Percentiles rank a stretch among this genome's conserved stretches.
Conservation (phyloP, 2,113 vertebrate species). For the Asarcornis scutulata region DNA sequence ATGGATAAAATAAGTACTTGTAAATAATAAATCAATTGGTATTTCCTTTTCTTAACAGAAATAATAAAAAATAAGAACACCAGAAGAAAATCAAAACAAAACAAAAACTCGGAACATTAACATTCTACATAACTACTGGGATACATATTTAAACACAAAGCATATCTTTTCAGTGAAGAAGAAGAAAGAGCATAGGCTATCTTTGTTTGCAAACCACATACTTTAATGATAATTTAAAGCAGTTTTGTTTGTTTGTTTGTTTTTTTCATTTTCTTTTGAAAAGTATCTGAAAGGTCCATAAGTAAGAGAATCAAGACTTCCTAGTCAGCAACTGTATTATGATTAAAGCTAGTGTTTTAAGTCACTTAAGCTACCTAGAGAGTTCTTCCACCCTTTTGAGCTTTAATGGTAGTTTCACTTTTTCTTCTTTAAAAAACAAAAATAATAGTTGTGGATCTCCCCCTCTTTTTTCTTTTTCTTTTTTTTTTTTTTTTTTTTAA, state of each 20-base stretch:
- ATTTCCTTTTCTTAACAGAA: neutral
- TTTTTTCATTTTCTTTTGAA: neutral
- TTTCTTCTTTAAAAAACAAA: neutral
- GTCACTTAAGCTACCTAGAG: neutral
- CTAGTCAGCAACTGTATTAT: neutral
- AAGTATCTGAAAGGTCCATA: neutral
- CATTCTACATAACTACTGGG: neutral
- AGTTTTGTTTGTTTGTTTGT: neutral
- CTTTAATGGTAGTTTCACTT: neutral
- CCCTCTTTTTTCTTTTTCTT: rapidly evolving
- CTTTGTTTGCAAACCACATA: neutral
- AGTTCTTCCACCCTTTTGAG: neutral
- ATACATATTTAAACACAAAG: neutral
- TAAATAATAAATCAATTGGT: neutral
- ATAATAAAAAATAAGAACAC: neutral
- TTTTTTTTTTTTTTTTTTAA: neutral
- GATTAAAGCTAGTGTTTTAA: neutral
- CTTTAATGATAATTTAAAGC: neutral
- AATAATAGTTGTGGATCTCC: neutral
- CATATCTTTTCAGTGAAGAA: neutral
- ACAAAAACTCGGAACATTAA: neutral
- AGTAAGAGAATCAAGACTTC: neutral
- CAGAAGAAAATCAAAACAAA: rapidly evolving
- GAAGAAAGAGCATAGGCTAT: neutral
- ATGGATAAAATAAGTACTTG: neutral